Evolutionary conservation across 2,797 vertebrate genomes (phyloP), one percentile per base, ranked within the genome.

Genomic region (Onychomys torridus): DNA sequence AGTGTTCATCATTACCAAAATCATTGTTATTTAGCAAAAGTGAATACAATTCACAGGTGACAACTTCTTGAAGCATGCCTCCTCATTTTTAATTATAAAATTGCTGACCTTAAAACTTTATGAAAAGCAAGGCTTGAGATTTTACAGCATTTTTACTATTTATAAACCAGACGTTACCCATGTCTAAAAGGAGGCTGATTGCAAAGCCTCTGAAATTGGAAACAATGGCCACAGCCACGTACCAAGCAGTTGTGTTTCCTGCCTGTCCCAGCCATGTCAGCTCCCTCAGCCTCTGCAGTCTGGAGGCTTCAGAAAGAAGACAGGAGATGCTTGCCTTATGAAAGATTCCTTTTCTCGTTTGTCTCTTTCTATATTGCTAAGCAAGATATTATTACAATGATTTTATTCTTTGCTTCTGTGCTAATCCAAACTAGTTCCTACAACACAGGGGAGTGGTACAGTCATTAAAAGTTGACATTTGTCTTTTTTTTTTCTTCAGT

Each of bases 301-400:
- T 77, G 89, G 34, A 94, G 61, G 17, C 52, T 89, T 79, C 63
- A 93, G 67, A 85, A 49, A 49, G 25, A 67, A 32, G 43, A 2
- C 10, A 67, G 63, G 46, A 13, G 23, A 73, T 57, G 61, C 46
- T 4, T n/a, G 10, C 29, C 16, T 94, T 96, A 83, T 94, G 79
- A 96, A 95, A 32, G 25, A 19, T 86, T 69, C 16, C 46, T 40
- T 88, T 23, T 57, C 37, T 85, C 3, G 9, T 79, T 94, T 79
- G 63, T 55, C 73, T 27, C 52, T 34, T 89, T 63, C 55, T 73
- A 43, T 65, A 40, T 96, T 92, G 29, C n/a, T 93, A 94, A 83
- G 46, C 59, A 96, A 96, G 92, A 90, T 93, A 89, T 94, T 91
- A 63, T 83, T 93, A 84, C 63, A 90, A 78, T 57, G 91, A 89